Percentiles rank a stretch among this genome's conserved stretches.
These are phyloP conservation scores for Ciconia boyciana DNA, from an alignment of 2,113 vertebrate genomes.

Conservation along the genomic window DNA sequence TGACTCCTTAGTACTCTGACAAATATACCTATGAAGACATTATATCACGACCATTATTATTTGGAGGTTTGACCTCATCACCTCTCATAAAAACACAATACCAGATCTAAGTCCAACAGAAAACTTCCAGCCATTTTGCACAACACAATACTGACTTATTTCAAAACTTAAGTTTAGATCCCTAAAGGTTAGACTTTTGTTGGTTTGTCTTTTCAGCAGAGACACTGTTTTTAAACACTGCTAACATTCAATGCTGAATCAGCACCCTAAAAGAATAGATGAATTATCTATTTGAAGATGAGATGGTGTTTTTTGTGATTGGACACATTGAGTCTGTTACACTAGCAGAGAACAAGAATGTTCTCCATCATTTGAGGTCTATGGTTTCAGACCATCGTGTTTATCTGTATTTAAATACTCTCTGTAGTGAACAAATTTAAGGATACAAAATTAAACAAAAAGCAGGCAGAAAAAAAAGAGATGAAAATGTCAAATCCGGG, in stretches of 20 bases:
- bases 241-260: neutral
- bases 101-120: neutral
- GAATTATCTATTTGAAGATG: neutral
- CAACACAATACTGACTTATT: neutral
- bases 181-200: neutral
- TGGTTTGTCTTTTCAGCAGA: neutral
- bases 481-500: neutral
- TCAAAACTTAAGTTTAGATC: neutral
- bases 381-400: neutral
- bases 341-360: neutral
- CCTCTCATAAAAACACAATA: neutral
- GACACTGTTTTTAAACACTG: neutral
- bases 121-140: neutral
- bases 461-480: neutral
- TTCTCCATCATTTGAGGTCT: neutral
- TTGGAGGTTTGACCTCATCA: neutral
- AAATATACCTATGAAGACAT: neutral
- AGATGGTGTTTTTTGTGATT: neutral
- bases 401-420: neutral
- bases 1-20: neutral
- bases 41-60: neutral
- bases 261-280: neutral
- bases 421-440: neutral
- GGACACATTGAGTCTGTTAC: neutral
- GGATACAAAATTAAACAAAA: neutral